Evolutionary conservation across 2,113 vertebrate genomes (phyloP).

Genomic region (Crotophaga sulcirostris): DNA sequence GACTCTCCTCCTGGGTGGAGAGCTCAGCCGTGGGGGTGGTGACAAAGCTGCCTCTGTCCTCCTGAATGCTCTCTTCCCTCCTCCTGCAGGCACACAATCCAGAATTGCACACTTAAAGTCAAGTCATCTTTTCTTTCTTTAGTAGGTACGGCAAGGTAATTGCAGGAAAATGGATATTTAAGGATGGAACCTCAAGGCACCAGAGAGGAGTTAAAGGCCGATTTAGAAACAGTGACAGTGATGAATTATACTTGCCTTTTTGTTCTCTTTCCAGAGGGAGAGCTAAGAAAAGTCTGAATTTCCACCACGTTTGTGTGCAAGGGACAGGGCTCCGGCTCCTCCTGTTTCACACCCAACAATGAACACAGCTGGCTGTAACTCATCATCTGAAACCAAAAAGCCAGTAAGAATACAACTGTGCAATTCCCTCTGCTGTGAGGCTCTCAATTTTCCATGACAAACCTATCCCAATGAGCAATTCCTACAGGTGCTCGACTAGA

Average conservation of each 20-base stretch:
- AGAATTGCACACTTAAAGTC: neutral
- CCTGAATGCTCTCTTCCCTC: constrained; percentile 84
- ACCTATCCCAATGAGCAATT: neutral
- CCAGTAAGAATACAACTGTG: neutral
- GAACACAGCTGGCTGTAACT: constrained; percentile 88
- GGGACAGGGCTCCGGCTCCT: constrained; percentile 67
- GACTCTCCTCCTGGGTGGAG: constrained; percentile 91
- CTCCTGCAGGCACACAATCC: constrained; percentile 73
- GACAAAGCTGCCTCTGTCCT: constrained; percentile 87
- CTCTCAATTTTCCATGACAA: neutral
- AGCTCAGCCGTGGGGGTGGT: constrained; percentile 93
- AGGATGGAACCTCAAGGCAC: neutral
- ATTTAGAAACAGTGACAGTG: neutral
- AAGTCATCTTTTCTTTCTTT: neutral
- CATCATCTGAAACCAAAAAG: constrained; percentile 69
- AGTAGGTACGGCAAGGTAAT: neutral
- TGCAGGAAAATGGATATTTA: neutral
- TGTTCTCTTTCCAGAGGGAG: constrained; percentile 85
- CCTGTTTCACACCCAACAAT: constrained; percentile 84
- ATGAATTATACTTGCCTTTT: constrained; percentile 77
- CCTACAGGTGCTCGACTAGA: neutral
- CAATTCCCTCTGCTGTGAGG: neutral
- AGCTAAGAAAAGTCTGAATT: constrained; percentile 88
- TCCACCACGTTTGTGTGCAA: constrained; percentile 72
- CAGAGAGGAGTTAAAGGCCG: neutral